Base-by-base conservation (phyloP, 2,888 invertebrate genomes). In the Eupeodes luniger region DNA sequence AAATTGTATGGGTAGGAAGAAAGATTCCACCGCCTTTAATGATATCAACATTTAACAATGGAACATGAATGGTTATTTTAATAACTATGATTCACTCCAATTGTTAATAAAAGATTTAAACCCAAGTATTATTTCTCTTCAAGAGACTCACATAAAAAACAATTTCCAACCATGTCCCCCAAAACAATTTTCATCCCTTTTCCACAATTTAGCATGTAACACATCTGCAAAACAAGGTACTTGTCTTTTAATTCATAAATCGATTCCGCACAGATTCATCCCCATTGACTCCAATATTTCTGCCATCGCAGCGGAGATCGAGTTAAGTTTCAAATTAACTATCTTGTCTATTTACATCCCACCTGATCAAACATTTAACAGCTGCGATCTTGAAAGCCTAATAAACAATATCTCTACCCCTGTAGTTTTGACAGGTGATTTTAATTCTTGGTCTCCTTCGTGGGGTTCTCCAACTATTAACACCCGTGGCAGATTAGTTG, bases 121-220 rank as follows among this genome's bases (percentile, higher is more conserved):
- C 11, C 87, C 85, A 12, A 67, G 77, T 55, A 64, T 89, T 44
- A 89, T 90, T 14, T 81, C 75, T 51, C 7, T 36, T 36, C 36
- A 90, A 79, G 85, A 89, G 76, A 88, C 36, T 7, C 36, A 36
- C 36, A 36, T 36, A 36, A 36, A 7, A 36, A 19, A 59, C 12
- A 81, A 80, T 7, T 36, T 11, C 49, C 74, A 57, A 47, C 55
- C 72, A 7, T 36, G 40, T 19, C 51, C 53, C 5, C 62, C 80
- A 47, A 81, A 79, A 16, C 11, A 75, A 66, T 82, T 76, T 64
- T 53, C 64, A 64, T 53, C 69, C 2, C 81, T 53, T 36, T 89
- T 85, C 19, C 62, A 83, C 36, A 89, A 85, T 34, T 36, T 80
- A 2, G 11, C 51, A 11, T 34, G 27, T 9, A 87, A 75, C 51